These are phyloP conservation scores for Dasyprocta punctata DNA, from an alignment of 2,113 vertebrate species.

Conservation along the genomic window DNA sequence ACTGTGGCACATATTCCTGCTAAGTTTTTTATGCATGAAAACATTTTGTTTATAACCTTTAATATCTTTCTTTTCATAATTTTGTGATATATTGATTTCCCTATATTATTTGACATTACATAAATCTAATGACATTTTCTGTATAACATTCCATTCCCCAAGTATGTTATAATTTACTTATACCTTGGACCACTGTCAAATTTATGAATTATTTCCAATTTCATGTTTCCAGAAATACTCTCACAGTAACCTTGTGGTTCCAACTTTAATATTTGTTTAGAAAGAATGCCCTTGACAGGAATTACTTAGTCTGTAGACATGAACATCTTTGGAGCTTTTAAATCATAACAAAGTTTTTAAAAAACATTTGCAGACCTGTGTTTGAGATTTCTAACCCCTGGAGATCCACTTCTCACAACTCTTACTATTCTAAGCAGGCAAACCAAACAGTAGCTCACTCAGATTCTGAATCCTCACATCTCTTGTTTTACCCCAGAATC, in stretches of 20 bases:
- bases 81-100: background rate
- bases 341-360: background rate
- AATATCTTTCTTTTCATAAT: background rate
- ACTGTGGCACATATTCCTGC: background rate
- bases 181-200: background rate
- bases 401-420: background rate
- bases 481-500: background rate
- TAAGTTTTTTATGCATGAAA: no score
- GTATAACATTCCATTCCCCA: background rate
- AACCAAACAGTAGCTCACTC: background rate
- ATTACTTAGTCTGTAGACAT: background rate
- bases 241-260: background rate
- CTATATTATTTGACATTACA: background rate
- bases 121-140: background rate
- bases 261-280: background rate
- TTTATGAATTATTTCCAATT: background rate
- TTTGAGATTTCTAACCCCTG: background rate
- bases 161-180: background rate
- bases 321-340: background rate
- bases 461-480: background rate
- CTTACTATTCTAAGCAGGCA: background rate
- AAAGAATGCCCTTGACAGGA: background rate
- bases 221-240: background rate
- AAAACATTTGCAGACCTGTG: background rate
- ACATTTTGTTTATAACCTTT: background rate